Evolutionary conservation across 2,888 invertebrate genomes (phyloP), one percentile per base, ranked within the genome.

Genomic region (Pristionchus mayeri): DNA sequence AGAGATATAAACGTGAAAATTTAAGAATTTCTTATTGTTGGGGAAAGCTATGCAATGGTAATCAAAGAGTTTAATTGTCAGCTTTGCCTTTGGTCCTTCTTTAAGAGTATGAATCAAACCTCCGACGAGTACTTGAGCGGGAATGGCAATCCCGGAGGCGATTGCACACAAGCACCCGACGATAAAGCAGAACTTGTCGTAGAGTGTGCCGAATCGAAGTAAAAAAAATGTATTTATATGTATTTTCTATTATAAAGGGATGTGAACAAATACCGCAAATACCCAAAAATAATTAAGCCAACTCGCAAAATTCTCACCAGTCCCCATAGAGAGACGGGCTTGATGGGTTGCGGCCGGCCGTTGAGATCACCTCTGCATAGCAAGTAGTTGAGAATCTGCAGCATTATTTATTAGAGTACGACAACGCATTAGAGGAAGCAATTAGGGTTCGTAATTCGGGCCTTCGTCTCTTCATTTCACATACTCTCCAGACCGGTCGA

Each of bases 201-300:
- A 87, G 44, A 78, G 71, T 27, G 87, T 88, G 37, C 85, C 88
- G 82, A 88, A 91, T 37, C 90, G 89, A 84, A 90, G 89, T 90
- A 90, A 86, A 85, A 48, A n/a, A n/a, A n/a, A n/a, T n/a, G 3
- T 18, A 21, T 71, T 37, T 37, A 44, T 24, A 27, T 3, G 16
- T 24, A n/a, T 0, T 24, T 75, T 27, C 44, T 48, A 27, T 27
- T 24, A 40, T 18, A 75, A 24, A 75, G 0, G 11, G n/a, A n/a
- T n/a, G n/a, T n/a, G n/a, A n/a, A n/a, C n/a, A n/a, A n/a, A n/a
- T n/a, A n/a, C n/a, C n/a, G n/a, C n/a, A n/a, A n/a, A n/a, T n/a
- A n/a, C n/a, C n/a, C n/a, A n/a, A n/a, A n/a, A n/a, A n/a, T n/a
- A n/a, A n/a, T n/a, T n/a, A n/a, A n/a, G n/a, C n/a, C n/a, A n/a